Evolutionary conservation across 2,797 vertebrate genomes (phyloP).

Genomic region (Notolabrus celidotus): DNA sequence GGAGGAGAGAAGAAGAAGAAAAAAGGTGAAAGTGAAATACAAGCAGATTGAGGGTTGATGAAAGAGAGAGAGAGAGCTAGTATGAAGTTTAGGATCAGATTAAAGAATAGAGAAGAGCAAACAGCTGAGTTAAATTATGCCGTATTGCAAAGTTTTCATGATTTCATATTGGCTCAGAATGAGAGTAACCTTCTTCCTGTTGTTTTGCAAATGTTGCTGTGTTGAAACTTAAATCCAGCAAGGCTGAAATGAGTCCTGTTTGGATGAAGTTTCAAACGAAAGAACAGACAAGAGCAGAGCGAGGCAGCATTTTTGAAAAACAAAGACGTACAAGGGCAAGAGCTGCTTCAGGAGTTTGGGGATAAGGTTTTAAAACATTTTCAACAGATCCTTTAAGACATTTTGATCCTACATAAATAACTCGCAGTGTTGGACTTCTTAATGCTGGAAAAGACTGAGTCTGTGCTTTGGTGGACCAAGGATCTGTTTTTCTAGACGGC

Average conservation of each 20-base stretch:
- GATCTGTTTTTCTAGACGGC: too few relatives aligned
- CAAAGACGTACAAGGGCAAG: too few relatives aligned
- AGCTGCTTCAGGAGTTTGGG: too few relatives aligned
- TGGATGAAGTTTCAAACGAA: neutral
- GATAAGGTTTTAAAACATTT: too few relatives aligned
- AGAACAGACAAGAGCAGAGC: neutral
- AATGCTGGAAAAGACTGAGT: too few relatives aligned
- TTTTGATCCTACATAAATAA: too few relatives aligned
- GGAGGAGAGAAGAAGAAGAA: neutral
- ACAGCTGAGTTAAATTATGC: neutral
- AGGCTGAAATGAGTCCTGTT: neutral
- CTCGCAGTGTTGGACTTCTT: too few relatives aligned
- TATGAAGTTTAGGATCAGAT: neutral
- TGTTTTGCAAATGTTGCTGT: constrained; percentile 12
- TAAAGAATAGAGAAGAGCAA: neutral
- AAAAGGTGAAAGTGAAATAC: constrained; percentile 31
- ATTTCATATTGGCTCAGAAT: neutral
- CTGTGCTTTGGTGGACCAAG: too few relatives aligned
- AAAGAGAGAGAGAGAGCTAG: constrained; percentile 6
- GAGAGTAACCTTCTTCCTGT: neutral
- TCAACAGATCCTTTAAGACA: too few relatives aligned
- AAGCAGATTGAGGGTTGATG: constrained; percentile 18
- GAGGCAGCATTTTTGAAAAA: neutral
- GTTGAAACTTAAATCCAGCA: neutral
- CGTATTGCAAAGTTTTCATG: neutral